Evolutionary conservation across 2,797 vertebrate species (phyloP), one percentile per base, ranked within the genome.

Genomic region (Crocodylus rhombifer): DNA sequence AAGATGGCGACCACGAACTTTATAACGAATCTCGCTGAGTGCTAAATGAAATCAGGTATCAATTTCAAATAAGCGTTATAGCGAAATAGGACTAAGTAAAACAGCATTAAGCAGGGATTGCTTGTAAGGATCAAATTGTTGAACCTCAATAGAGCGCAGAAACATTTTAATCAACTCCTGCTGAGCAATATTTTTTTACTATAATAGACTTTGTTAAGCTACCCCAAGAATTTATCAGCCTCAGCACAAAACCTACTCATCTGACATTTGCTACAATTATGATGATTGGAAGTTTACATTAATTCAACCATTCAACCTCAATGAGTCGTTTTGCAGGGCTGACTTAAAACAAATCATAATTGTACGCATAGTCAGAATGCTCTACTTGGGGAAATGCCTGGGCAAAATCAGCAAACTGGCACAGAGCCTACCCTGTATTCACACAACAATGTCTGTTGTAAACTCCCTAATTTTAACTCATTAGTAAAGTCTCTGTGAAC

Each of bases 391-490:
- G 88, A 90, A 91, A 94, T 89, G 93, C 85, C 92, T 88, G 86
- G 93, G 42, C 42, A 51, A 51, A 51, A 9, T 51, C 61, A 63
- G 33, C 60, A 83, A 95, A 83, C 83, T 93, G 94, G 94, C 93
- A 93, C 0, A 0, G n/a, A 77, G 93, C 79, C 85, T 81, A 73
- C 90, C 85, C 88, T 84, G 92, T 95, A 95, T 91, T 95, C 77
- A 90, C 56, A 87, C 36, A 89, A 71, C 95, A 93, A 95, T 82
- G 79, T 77, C 94, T 92, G 92, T 84, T 95, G 91, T 89, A 86
- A 95, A 79, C 91, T 96, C 60, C n/a, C 94, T 93, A 86, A 95
- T 88, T 95, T 95, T 94, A 93, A 88, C 94, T 95, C 87, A 81
- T 90, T 87, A 79, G 77, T 85, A 94, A 85, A 85, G 92, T 96